Percentiles rank a stretch among this genome's conserved stretches.
Conservation (phyloP, 2,113 vertebrate species). For the Anser cygnoides region DNA sequence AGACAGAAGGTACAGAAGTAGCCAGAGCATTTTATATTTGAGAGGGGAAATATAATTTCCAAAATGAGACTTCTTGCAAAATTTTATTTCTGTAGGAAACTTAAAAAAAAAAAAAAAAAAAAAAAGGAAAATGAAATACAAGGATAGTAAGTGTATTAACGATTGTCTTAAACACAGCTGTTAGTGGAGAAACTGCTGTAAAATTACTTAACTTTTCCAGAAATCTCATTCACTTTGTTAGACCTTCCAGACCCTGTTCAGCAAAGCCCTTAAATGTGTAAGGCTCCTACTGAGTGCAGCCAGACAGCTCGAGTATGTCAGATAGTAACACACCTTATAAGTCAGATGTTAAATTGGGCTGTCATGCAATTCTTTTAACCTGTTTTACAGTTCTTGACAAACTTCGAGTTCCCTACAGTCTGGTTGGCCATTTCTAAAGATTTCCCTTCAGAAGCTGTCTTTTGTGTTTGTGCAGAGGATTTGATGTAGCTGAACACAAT, state of each 20-base stretch:
- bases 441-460: not conserved
- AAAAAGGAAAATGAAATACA: not conserved
- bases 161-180: not conserved
- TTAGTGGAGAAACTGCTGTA: not conserved
- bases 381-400: not conserved
- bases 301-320: not conserved
- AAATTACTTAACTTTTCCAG: not conserved
- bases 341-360: not conserved
- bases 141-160: not conserved
- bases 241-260: not conserved
- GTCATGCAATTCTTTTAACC: not conserved
- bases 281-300: not conserved
- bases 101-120: not conserved
- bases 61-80: not conserved
- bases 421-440: not conserved
- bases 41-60: not conserved
- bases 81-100: not conserved
- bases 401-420: not conserved
- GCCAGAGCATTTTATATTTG: not conserved
- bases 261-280: not conserved
- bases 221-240: not conserved
- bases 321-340: accelerated
- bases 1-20: not conserved
- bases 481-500: conserved; percentile 20
- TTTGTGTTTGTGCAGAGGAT: conserved; percentile 19